Conservation (phyloP, 2,888 invertebrate species). For the Nasonia oneida region DNA sequence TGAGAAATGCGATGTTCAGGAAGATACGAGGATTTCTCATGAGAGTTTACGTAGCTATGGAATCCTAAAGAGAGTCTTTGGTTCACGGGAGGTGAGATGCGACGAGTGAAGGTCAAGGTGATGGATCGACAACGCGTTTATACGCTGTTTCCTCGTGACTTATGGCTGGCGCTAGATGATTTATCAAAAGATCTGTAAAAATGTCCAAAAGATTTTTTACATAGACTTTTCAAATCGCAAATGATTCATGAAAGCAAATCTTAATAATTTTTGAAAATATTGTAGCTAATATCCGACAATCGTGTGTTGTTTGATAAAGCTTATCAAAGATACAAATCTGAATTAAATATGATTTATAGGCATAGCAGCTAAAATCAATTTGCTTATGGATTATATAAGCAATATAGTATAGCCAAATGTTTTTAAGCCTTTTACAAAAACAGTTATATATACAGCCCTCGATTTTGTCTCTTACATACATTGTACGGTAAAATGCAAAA, state of each 20-base stretch:
- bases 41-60: background rate
- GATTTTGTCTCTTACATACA: background rate
- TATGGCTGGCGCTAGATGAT: background rate
- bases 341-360: too few relatives aligned
- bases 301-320: too few relatives aligned
- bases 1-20: background rate
- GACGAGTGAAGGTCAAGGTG: background rate
- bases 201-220: background rate
- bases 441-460: background rate
- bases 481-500: too few relatives aligned
- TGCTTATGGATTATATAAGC: too few relatives aligned
- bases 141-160: background rate
- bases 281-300: too few relatives aligned
- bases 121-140: slow-evolving; percentile 5
- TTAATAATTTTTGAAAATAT: too few relatives aligned
- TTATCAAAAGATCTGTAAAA: background rate
- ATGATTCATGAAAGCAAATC: too few relatives aligned
- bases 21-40: background rate
- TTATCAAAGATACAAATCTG: too few relatives aligned
- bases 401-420: background rate
- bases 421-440: background rate
- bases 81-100: background rate
- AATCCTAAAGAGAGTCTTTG: background rate
- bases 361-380: too few relatives aligned
- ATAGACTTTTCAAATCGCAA: background rate